Evolutionary conservation across 2,113 vertebrate species (phyloP).

Genomic region (Psittacula cyanocephala): DNA sequence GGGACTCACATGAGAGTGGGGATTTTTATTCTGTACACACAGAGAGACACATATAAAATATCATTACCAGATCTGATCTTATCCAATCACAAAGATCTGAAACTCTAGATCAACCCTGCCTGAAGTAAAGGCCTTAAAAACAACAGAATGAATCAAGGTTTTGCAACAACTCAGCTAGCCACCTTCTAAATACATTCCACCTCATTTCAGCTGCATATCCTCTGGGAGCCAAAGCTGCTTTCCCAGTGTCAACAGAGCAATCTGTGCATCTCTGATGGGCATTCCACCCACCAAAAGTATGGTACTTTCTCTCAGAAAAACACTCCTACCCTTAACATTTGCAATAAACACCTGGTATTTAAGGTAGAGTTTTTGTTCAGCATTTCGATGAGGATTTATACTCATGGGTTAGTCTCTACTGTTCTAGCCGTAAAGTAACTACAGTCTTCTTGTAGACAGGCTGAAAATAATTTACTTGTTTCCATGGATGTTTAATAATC

Average conservation of each 20-base stretch:
- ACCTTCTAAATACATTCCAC: neutral
- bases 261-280: neutral
- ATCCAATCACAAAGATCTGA: neutral
- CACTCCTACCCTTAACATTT: neutral
- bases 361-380: neutral
- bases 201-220: neutral
- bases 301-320: neutral
- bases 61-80: neutral
- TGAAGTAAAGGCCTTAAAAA: slow-evolving; percentile 8
- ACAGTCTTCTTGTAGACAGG: neutral
- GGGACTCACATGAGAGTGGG: neutral
- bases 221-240: neutral
- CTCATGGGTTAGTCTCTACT: neutral
- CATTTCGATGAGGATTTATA: neutral
- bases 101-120: neutral
- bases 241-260: neutral
- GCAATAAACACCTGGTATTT: neutral
- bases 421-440: neutral
- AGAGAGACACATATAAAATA: neutral
- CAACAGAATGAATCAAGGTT: neutral
- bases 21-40: neutral
- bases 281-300: neutral
- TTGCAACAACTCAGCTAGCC: neutral
- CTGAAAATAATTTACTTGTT: neutral
- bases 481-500: neutral